Evolutionary conservation across 2,888 invertebrate genomes (phyloP), one percentile per base, ranked within the genome.

Genomic region (Epinotia bilunana): DNA sequence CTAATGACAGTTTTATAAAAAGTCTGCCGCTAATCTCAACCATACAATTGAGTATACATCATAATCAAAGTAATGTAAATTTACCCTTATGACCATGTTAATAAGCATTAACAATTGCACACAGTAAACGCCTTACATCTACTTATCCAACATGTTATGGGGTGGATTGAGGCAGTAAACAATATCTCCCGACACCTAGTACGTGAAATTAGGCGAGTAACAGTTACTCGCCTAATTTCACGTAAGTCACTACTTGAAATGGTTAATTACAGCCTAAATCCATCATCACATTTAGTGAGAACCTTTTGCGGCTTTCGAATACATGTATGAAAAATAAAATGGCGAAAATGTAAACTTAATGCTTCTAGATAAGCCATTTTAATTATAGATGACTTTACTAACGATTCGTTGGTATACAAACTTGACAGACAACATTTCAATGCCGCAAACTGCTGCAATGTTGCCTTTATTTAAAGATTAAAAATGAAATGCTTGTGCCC

Each of bases 261-360:
- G 81, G 90, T 90, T 90, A 92, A 92, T 91, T 91, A 92, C 87
- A 90, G 91, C 90, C 91, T 91, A 91, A 92, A 91, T 88, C 92
- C 91, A 83, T 83, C 89, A 88, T 88, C 87, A 90, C 90, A 90
- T 89, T 88, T 85, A 84, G 83, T 83, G 84, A 89, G 88, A 88
- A 84, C 83, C 90, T 88, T 87, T 88, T 78, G 64, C 46, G 70
- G 58, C 60, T 74, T 20, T 74, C 53, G 18, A 53, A 49, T 64
- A 23, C 57, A 57, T 69, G 18, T 53, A 69, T 23, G 58, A 60
- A 49, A 71, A 60, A 70, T 69, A 64, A 49, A 58, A 23, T n/a
- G 1, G 60, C 13, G 46, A 65, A 64, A 43, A 65, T 64, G 70
- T 71, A 65, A 57, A 70, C 60, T 28, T 55, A 65, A 65, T 16